phyloP scores from a whole-genome alignment of 1,140 invertebrate species.

The Conus betulinus region DNA sequence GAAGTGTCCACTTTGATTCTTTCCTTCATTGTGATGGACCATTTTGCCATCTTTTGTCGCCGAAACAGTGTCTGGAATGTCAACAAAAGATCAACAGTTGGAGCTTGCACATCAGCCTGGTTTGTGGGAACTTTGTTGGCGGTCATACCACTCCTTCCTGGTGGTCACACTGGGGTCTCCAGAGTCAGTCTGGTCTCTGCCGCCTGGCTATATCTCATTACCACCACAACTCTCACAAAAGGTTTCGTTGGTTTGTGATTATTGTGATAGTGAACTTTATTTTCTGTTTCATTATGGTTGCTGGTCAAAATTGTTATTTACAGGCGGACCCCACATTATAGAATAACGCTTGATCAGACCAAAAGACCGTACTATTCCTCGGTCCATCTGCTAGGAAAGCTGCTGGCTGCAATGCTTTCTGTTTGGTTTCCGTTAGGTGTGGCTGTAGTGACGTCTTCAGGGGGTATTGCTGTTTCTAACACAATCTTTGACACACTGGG shows the following conservation, averaged over 20 bases:
- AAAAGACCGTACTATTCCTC: not conserved
- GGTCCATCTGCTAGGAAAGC: not conserved
- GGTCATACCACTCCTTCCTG: slow-evolving; percentile 8
- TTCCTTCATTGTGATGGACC: slow-evolving; percentile 42
- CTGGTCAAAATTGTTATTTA: not conserved
- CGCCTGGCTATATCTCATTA: not conserved
- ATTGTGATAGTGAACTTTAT: not conserved
- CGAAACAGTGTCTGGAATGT: slow-evolving; percentile 44
- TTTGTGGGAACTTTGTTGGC: not conserved
- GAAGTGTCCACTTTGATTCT: slow-evolving; percentile 54
- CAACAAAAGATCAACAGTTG: slow-evolving; percentile 23
- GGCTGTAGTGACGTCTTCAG: not conserved
- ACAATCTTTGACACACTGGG: too few species aligned
- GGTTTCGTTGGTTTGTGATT: not conserved
- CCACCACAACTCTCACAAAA: not conserved
- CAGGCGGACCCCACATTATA: not conserved
- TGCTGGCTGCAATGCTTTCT: not conserved
- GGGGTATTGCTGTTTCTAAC: not conserved
- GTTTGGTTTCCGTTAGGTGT: not conserved
- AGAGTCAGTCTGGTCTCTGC: not conserved
- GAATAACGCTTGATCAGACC: not conserved
- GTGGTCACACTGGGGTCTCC: slow-evolving; percentile 33
- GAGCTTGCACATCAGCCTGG: not conserved
- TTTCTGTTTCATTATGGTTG: not conserved
- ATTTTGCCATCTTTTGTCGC: slow-evolving; percentile 55